Conservation (phyloP, 2,888 invertebrate genomes). For the Archips crataeganus region DNA sequence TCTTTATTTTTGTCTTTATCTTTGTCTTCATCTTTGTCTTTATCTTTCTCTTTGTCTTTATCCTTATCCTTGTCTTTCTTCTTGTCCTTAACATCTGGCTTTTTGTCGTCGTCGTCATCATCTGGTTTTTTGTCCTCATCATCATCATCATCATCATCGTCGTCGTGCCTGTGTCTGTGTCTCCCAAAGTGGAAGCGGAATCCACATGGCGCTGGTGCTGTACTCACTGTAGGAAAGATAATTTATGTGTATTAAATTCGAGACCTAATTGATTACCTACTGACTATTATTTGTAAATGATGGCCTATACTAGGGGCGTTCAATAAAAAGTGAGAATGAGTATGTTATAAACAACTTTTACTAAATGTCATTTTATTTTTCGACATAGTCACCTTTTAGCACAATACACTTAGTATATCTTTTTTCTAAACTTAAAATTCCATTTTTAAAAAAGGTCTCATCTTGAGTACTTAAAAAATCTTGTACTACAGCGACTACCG, state of each 20-base stretch:
- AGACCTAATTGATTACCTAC: not conserved
- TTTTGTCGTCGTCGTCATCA: not conserved
- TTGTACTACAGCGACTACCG: too few species aligned
- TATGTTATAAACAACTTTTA: too few species aligned
- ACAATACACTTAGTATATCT: too few species aligned
- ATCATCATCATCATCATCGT: slow-evolving; percentile 1
- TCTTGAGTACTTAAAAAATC: too few species aligned
- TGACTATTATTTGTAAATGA: too few species aligned
- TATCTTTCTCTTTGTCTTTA: not conserved
- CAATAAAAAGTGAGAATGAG: too few species aligned
- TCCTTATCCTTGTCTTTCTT: not conserved
- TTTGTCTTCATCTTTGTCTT: not conserved
- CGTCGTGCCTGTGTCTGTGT: not conserved
- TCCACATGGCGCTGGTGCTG: slow-evolving; percentile 21
- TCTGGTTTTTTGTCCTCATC: not conserved
- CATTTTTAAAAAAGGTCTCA: too few species aligned
- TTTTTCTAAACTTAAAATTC: too few species aligned
- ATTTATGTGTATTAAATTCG: not conserved
- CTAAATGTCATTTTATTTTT: too few species aligned
- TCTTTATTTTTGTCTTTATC: not conserved
- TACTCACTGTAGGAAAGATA: slow-evolving; percentile 16
- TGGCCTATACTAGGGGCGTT: too few species aligned
- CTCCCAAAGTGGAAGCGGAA: not conserved
- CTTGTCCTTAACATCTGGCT: not conserved
- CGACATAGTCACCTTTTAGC: too few species aligned